A percentile compares a stretch with the other conserved stretches of the same genome.
Evolutionary conservation across 2,888 invertebrate genomes (phyloP).

Genomic region (Rhagonycha fulva): DNA sequence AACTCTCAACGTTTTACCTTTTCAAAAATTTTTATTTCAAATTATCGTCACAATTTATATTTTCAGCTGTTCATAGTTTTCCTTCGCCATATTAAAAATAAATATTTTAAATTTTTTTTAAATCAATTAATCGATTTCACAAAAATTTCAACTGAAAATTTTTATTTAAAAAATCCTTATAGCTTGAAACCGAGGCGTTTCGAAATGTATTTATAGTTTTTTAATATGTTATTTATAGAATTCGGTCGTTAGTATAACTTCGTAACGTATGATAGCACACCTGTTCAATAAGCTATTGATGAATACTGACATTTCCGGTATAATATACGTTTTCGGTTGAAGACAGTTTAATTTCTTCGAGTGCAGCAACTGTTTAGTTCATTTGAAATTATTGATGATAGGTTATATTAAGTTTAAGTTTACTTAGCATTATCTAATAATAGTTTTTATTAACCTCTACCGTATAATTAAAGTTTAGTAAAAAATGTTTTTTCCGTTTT

Average conservation of each 20-base stretch:
- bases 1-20: background rate
- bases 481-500: background rate
- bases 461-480: background rate
- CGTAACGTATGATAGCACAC: slow-evolving; percentile 28
- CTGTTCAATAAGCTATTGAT: slow-evolving; percentile 38
- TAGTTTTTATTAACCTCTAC: slow-evolving; percentile 5
- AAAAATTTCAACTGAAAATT: background rate
- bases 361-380: slow-evolving; percentile 18
- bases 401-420: slow-evolving; percentile 4
- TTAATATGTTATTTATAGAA: background rate
- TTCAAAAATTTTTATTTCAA: background rate
- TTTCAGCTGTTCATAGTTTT: background rate
- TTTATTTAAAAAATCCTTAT: background rate
- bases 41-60: background rate
- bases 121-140: background rate
- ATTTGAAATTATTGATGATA: slow-evolving; percentile 24
- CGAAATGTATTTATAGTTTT: slow-evolving; percentile 14
- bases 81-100: background rate
- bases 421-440: slow-evolving; percentile 15
- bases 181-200: background rate
- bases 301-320: slow-evolving; percentile 37
- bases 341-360: slow-evolving; percentile 32
- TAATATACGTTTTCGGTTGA: slow-evolving; percentile 31
- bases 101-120: background rate
- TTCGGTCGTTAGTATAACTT: slow-evolving; percentile 6